Evolutionary conservation across 2,797 vertebrate genomes (phyloP), one percentile per base, ranked within the genome.

Genomic region (Vultur gryphus): DNA sequence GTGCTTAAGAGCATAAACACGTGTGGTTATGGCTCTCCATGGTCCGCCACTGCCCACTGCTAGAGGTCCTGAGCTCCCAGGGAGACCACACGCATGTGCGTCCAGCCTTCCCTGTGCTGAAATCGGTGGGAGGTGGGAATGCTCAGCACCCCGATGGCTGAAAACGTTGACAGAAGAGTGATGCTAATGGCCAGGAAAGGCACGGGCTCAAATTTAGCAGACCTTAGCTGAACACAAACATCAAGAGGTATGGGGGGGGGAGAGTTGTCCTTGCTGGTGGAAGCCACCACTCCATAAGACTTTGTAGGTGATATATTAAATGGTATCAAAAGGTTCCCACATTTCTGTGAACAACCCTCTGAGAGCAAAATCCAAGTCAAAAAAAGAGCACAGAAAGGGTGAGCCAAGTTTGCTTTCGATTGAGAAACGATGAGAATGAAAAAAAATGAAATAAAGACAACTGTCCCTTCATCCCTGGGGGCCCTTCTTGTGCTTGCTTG

Each of bases 11-110:
- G 28, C 43, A 78, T 6, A 43, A 81, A 43, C 28, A 21, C 4
- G 4, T 1, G 4, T 44, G 51, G 41, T 33, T 65, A 39, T 2
- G 2, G 26, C 24, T 58, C 51, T 64, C 15, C 25, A 6, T 2
- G 8, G 31, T 16, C 48, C 55, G 39, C 11, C 62, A 13, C 18
- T 55, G 66, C 35, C 52, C 44, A 11, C 35, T 62, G 25, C 43
- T 44, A 31, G 33, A 55, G 48, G 28, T 51, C 35, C 61, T 16
- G 61, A 59, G 21, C 29, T 41, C 17, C 11, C 46, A 75, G 29
- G 24, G 37, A 65, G 16, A 51, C 13, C 41, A 55, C 44, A 25
- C 0, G 0, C 0, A 1, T 13, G 25, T 0, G 0, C 1, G 2
- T 20, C 17, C 58, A 48, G 39, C 25, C 46, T 57, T 64, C 15